A percentile compares a stretch with the other conserved stretches of the same genome.
phyloP scores from a whole-genome alignment of 1,140 invertebrate genomes.

The Bombus difficillimus region DNA sequence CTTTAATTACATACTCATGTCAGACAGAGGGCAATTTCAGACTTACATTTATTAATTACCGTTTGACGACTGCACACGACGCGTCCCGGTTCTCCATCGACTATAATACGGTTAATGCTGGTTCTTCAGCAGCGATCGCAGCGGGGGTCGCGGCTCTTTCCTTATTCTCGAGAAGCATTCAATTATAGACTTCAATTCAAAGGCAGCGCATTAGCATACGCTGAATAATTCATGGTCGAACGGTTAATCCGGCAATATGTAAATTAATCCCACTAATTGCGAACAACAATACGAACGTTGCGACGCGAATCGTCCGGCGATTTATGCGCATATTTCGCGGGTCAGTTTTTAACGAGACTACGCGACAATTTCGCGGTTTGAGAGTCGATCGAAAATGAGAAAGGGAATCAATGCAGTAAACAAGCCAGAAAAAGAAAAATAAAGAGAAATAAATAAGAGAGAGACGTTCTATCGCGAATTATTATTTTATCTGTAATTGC shows the following conservation, averaged over 20 bases:
- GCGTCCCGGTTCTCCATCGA: constrained; percentile 17
- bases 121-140: neutral
- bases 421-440: neutral
- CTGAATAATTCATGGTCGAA: constrained; percentile 78
- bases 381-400: constrained; percentile 31
- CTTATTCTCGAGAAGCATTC: constrained; percentile 73
- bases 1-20: no score
- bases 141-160: constrained; percentile 27
- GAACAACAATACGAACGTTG: constrained; percentile 72
- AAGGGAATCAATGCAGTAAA: neutral
- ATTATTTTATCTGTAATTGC: constrained; percentile 33
- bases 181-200: constrained; percentile 78
- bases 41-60: no score
- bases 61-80: neutral
- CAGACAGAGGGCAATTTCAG: no score
- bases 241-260: constrained; percentile 77
- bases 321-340: constrained; percentile 65
- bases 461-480: neutral
- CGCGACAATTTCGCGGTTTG: constrained; percentile 45
- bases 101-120: constrained; percentile 60
- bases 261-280: constrained; percentile 77
- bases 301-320: constrained; percentile 47
- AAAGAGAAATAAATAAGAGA: neutral
- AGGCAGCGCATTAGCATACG: constrained; percentile 74
- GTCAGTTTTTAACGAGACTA: constrained; percentile 54